Percentiles rank a stretch among this genome's conserved stretches.
Evolutionary conservation across 53 echinoderm and acorn worm species (phyloP).

Genomic region (Arbacia lixula): DNA sequence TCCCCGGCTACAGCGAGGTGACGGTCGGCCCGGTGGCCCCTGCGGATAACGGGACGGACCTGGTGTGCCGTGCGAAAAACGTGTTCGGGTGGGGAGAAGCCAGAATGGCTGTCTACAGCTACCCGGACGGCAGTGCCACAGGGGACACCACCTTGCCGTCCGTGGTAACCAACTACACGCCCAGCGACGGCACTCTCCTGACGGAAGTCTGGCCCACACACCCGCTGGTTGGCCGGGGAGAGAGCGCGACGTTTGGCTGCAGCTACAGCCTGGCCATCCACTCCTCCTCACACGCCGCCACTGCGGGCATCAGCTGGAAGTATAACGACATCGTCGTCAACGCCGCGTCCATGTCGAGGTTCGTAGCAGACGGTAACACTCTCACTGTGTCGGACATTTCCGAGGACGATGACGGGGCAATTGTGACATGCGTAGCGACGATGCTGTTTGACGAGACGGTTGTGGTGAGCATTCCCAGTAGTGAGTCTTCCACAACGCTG

Average conservation of each 20-base stretch:
- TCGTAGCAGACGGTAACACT: background rate
- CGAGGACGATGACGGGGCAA: conserved; percentile 1
- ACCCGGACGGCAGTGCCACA: background rate
- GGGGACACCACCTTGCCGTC: conserved; percentile 27
- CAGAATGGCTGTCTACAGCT: conserved; percentile 32
- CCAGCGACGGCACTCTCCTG: background rate
- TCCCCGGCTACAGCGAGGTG: conserved; percentile 45
- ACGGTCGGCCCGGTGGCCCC: conserved; percentile 17
- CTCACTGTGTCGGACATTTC: background rate
- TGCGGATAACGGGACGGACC: conserved; percentile 33
- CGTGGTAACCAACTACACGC: conserved; percentile 52
- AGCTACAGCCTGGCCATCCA: conserved; percentile 20
- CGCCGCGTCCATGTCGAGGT: background rate
- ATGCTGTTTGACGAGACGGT: conserved; percentile 9
- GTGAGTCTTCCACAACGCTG: conserved; percentile 15
- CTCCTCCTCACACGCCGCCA: background rate
- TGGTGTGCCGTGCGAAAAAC: conserved; percentile 34
- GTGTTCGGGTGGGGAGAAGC: conserved; percentile 19
- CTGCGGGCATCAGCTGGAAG: conserved; percentile 28
- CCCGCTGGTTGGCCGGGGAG: conserved; percentile 3
- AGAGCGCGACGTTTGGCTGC: conserved; percentile 17
- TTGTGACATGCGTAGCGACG: conserved; percentile 11
- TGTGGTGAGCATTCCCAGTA: conserved; percentile 10
- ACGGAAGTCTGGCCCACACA: conserved; percentile 14
- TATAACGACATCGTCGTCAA: conserved; percentile 16